Percentiles rank a stretch among this genome's conserved stretches.
Conservation (phyloP, 37 sponge, comb jelly and placozoan genomes). For the Geodia barretti region DNA sequence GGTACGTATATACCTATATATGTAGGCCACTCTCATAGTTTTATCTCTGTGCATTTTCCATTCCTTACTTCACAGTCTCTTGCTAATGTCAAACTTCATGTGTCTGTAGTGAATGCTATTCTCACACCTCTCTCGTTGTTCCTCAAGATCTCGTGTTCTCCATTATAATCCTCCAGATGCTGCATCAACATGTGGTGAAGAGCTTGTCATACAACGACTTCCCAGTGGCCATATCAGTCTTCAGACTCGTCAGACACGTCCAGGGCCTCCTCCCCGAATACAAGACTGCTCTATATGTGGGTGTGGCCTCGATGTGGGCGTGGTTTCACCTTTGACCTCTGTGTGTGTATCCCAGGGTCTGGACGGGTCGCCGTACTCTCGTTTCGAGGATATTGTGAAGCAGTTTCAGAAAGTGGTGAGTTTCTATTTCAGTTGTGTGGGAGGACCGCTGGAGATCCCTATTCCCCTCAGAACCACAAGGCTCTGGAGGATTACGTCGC, state of each 20-base stretch:
- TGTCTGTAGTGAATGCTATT: not conserved
- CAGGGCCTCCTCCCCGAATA: slow-evolving; percentile 63
- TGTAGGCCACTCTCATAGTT: not conserved
- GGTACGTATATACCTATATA: slow-evolving; percentile 25
- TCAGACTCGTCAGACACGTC: slow-evolving; percentile 63
- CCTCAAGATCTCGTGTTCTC: not conserved
- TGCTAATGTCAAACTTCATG: not conserved
- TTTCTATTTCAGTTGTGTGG: not conserved
- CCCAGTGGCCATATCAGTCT: slow-evolving; percentile 46
- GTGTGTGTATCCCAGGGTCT: slow-evolving; percentile 3
- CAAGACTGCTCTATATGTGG: slow-evolving; percentile 19
- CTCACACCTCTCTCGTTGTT: not conserved
- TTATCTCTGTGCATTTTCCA: not conserved
- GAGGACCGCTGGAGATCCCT: not conserved
- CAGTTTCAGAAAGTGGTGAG: slow-evolving; percentile 56
- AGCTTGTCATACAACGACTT: slow-evolving; percentile 48
- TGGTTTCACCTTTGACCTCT: not conserved
- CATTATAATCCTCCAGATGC: not conserved
- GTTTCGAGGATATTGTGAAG: slow-evolving; percentile 28
- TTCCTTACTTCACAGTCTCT: not conserved
- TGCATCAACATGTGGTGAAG: slow-evolving; percentile 45
- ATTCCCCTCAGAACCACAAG: not conserved
- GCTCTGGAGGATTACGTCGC: slow-evolving; percentile 45
- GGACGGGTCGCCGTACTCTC: slow-evolving; percentile 23
- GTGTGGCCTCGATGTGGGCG: not conserved